A percentile compares a stretch with the other conserved stretches of the same genome.
Evolutionary conservation across 2,888 invertebrate genomes (phyloP).

Genomic region (Urechis unicinctus): DNA sequence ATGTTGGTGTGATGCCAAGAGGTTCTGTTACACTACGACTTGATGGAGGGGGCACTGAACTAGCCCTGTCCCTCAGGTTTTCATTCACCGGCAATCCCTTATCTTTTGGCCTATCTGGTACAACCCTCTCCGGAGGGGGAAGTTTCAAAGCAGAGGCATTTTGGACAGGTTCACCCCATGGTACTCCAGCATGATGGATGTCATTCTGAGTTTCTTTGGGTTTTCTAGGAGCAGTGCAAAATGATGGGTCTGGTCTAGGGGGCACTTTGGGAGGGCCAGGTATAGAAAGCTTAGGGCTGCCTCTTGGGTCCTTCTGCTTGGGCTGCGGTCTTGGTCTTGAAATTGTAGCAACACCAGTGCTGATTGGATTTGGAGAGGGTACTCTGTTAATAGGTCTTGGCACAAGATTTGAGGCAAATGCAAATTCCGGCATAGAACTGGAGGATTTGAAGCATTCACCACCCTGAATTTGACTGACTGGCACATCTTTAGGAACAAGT

Average conservation of each 20-base stretch:
- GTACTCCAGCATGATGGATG: not conserved
- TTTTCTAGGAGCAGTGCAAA: not conserved
- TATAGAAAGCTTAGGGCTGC: not conserved
- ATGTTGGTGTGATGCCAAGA: not conserved
- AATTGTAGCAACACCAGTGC: not conserved
- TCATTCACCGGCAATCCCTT: not conserved
- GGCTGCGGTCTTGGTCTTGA: not conserved
- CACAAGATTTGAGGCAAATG: not conserved
- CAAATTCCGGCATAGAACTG: not conserved
- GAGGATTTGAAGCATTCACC: not conserved
- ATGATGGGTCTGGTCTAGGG: not conserved
- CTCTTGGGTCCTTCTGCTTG: not conserved
- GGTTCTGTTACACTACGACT: not conserved
- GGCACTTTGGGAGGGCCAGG: not conserved
- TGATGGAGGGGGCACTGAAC: not conserved
- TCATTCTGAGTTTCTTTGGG: not conserved
- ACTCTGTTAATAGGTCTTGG: too few species aligned
- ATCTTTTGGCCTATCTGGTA: not conserved
- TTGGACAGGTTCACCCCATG: not conserved
- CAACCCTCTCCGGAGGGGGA: not conserved
- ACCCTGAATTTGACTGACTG: not conserved
- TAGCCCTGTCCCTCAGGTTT: not conserved
- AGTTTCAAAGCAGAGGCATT: too few species aligned
- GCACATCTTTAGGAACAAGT: not conserved
- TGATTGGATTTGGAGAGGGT: too few species aligned